Base-by-base conservation (phyloP, 2,888 invertebrate species). In the Bellardia pandia region DNA sequence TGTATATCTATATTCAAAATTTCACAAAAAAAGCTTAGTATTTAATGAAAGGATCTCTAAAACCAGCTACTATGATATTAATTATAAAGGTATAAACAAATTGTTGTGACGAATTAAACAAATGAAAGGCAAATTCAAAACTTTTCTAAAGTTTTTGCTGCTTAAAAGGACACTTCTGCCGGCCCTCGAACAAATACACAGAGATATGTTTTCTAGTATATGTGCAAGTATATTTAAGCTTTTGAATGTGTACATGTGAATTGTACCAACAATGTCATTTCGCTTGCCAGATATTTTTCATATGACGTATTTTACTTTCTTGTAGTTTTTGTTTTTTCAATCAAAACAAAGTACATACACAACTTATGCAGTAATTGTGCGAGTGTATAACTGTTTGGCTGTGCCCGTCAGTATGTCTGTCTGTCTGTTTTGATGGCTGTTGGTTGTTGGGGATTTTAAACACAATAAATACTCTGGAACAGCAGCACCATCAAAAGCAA, bases 281-380 rank as follows among this genome's bases (percentile, higher is more conserved):
- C 90, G 89, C 89, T 89, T 92, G 91, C 92, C 92, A 92, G 92
- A 91, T 92, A 91, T 91, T 87, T 56, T 64, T n/a, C 37, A 51
- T 37, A 48, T 68, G 81, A 68, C 66, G 37, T 68, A n/a, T 81
- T 81, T 74, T 45, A 45, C 64, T 72, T 72, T 14, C 11, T 74
- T 81, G 23, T 53, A 45, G 23, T 23, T 13, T 13, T 51, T 42
- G 45, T 66, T 60, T 74, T 79, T 80, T 72, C 60, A 66, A 37
- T 4, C 58, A 71, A n/a, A 69, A 78, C 51, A 48, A 71, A 11
- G 66, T 48, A 71, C 3, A 16, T 42, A 45, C 37, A 53, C 58
- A 45, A 56, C 45, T 53, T 53, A 68, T 77, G 51, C 76, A 48
- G 58, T 58, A 77, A 84, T 72, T 69, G 75, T 56, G 58, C 66